Conservation (phyloP, 2,888 invertebrate species). For the Orthosia gothica region DNA sequence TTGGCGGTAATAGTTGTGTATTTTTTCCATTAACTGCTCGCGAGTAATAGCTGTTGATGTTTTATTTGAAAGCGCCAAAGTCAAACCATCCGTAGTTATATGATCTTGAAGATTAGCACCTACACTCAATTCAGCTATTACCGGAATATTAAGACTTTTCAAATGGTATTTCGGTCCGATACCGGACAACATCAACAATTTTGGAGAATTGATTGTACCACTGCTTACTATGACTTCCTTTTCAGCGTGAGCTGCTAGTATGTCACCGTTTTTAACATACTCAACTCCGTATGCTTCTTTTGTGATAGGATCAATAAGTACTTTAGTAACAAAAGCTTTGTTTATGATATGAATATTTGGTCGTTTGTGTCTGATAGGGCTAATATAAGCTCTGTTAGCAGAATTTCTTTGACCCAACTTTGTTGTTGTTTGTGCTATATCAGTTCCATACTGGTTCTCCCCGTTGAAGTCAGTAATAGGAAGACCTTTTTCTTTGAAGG, state of each 20-base stretch:
- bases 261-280: constrained; percentile 83
- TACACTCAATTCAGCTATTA: constrained; percentile 93
- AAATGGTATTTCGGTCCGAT: constrained; percentile 92
- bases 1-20: constrained; percentile 85
- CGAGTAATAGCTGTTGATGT: constrained; percentile 87
- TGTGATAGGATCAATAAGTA: constrained; percentile 92
- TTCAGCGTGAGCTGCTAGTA: constrained; percentile 85
- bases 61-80: constrained; percentile 88
- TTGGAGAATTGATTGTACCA: constrained; percentile 92
- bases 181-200: constrained; percentile 93
- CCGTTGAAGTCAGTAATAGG: constrained; percentile 92
- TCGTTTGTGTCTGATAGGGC: constrained; percentile 91
- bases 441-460: constrained; percentile 92
- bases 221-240: constrained; percentile 93
- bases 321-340: constrained; percentile 89
- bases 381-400: constrained; percentile 93
- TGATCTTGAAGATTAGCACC: constrained; percentile 95
- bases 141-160: constrained; percentile 87
- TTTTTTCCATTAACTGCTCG: constrained; percentile 83
- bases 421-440: constrained; percentile 92
- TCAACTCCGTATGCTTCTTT: constrained; percentile 87
- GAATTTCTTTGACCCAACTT: constrained; percentile 92
- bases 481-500: constrained; percentile 92
- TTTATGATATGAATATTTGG: constrained; percentile 90
- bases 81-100: constrained; percentile 92